Percentiles rank a stretch among this genome's conserved stretches.
phyloP scores from a whole-genome alignment of 1,140 invertebrate species.

The Chlorops oryzae region DNA sequence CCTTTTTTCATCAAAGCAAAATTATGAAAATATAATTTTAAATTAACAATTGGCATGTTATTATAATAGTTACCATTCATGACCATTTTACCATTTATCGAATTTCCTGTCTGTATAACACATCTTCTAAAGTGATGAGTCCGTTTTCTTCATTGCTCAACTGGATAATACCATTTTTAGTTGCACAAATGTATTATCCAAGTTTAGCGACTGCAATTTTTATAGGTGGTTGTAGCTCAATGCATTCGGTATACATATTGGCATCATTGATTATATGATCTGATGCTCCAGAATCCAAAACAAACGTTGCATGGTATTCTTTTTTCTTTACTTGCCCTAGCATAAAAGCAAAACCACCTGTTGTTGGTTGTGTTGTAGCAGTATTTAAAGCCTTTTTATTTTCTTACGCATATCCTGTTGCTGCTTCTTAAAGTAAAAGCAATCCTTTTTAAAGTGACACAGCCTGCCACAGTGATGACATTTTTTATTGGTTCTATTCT shows the following conservation, averaged over 20 bases:
- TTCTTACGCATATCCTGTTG: too few species aligned
- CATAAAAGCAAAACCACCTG: conserved; percentile 12
- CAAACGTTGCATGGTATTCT: conserved; percentile 3
- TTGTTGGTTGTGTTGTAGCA: too few species aligned
- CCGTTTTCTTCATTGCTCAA: too few species aligned
- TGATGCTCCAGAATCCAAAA: conserved; percentile 14
- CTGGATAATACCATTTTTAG: conserved; percentile 13
- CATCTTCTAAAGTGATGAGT: conserved; percentile 13
- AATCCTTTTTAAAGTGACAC: too few species aligned
- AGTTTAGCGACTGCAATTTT: conserved; percentile 17
- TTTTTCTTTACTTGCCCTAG: background rate
- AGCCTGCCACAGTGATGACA: too few species aligned
- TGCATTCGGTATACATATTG: conserved; percentile 8
- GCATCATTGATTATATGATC: conserved; percentile 20
- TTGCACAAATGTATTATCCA: conserved; percentile 16
- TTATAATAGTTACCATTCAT: background rate
- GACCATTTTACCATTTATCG: background rate
- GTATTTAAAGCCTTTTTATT: background rate
- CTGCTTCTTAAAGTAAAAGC: too few species aligned
- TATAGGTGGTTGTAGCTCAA: conserved; percentile 11
- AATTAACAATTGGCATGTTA: background rate
- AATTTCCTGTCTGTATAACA: conserved; percentile 10
- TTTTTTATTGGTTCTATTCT: too few species aligned
- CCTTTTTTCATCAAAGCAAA: conserved; percentile 10
- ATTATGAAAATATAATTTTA: background rate